phyloP scores from a whole-genome alignment of 2,797 vertebrate species.

The Smutsia gigantea region DNA sequence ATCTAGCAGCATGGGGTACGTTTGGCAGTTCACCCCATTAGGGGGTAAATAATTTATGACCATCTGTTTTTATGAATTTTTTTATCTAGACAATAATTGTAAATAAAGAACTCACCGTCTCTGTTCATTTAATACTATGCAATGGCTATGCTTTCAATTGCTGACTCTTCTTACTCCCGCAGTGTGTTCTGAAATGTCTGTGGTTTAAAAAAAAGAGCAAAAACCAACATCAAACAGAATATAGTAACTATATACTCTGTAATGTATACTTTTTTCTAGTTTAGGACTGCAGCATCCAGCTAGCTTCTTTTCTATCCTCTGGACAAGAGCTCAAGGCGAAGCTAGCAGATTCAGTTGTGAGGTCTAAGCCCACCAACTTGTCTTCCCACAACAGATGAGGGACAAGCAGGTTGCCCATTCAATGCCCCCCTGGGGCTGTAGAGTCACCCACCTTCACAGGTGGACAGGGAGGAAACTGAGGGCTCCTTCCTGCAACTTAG shows the following conservation, averaged over 20 bases:
- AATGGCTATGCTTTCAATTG: constrained; percentile 98
- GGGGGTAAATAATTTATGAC: constrained; percentile 97
- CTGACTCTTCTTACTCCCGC: constrained; percentile 91
- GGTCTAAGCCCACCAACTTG: constrained; percentile 85
- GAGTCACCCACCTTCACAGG: neutral
- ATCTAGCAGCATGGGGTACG: constrained; percentile 99
- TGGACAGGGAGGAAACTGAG: neutral
- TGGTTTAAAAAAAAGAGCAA: constrained; percentile 87
- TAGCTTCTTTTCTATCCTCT: constrained; percentile 88
- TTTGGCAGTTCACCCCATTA: constrained; percentile 96
- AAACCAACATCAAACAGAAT: constrained; percentile 65
- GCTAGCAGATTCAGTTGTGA: constrained; percentile 84
- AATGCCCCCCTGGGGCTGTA: neutral
- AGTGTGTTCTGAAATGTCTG: constrained; percentile 96
- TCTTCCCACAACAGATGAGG: constrained; percentile 27
- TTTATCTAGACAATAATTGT: constrained; percentile 99
- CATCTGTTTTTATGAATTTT: constrained; percentile 99
- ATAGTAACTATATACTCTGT: constrained; percentile 90
- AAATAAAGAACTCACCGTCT: constrained; percentile 99
- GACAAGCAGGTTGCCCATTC: too few species aligned
- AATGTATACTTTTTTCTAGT: constrained; percentile 95
- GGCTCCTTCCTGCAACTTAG: neutral
- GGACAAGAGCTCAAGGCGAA: constrained; percentile 92
- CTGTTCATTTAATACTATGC: constrained; percentile 99
- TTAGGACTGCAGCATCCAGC: constrained; percentile 89